Evolutionary conservation across 2,113 vertebrate species (phyloP).

Genomic region (Callionymus lyra): DNA sequence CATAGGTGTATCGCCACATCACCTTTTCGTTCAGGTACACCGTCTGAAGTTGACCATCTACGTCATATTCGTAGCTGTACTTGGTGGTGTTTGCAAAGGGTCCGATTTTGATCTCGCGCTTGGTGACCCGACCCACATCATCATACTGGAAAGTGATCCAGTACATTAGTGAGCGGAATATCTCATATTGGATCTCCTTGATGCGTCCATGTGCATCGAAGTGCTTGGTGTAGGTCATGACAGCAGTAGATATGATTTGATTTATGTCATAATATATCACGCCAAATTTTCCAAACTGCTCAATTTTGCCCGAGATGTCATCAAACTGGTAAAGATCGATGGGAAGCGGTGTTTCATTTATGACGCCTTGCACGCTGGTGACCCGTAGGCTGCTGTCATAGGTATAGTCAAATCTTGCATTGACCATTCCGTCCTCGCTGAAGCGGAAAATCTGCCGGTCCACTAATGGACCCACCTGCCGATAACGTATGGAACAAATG

Average conservation of each 20-base stretch:
- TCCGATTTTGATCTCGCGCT: constrained; percentile 93
- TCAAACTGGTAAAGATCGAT: constrained; percentile 98
- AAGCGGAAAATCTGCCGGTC: constrained; percentile 98
- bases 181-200: constrained; percentile 96
- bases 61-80: constrained; percentile 90
- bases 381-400: constrained; percentile 95
- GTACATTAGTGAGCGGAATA: constrained; percentile 93
- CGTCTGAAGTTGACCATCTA: constrained; percentile 91
- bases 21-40: constrained; percentile 94
- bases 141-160: constrained; percentile 98
- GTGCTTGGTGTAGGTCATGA: constrained; percentile 98
- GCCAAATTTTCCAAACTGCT: constrained; percentile 97
- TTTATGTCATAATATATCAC: constrained; percentile 98
- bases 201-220: constrained; percentile 92
- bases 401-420: constrained; percentile 95
- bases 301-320: constrained; percentile 96
- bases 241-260: constrained; percentile 95
- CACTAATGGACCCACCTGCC: constrained; percentile 88
- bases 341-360: constrained; percentile 92
- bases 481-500: constrained; percentile 95
- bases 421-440: constrained; percentile 96
- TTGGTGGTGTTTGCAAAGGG: constrained; percentile 98
- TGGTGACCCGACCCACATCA: constrained; percentile 85
- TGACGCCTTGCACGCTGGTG: constrained; percentile 95
- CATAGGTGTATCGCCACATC: constrained; percentile 95